Conservation (phyloP, 2,888 invertebrate species). For the Antheraea assamensis region DNA sequence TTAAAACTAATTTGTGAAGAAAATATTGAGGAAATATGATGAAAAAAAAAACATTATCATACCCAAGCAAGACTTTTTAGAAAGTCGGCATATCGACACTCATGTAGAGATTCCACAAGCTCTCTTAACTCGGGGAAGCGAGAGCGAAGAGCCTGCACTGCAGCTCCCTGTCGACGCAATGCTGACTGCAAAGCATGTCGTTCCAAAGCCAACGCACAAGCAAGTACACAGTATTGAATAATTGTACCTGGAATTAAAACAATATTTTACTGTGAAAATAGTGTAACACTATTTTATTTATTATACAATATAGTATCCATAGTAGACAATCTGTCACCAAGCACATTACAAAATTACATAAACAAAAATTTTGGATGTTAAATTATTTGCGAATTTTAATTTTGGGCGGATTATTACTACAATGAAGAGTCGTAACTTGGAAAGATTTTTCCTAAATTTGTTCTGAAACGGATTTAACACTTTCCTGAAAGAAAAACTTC, state of each 20-base stretch:
- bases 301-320: neutral
- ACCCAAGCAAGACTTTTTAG: slow-evolving; percentile 81
- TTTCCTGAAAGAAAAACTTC: too few species aligned
- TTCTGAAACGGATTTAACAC: too few species aligned
- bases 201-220: slow-evolving; percentile 81
- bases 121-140: slow-evolving; percentile 84
- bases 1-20: neutral
- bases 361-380: too few species aligned
- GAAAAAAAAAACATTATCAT: slow-evolving; percentile 19
- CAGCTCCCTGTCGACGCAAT: slow-evolving; percentile 83
- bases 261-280: neutral
- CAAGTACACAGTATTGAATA: slow-evolving; percentile 81
- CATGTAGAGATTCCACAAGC: slow-evolving; percentile 90
- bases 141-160: slow-evolving; percentile 89
- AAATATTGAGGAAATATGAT: neutral
- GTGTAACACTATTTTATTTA: neutral
- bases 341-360: too few species aligned
- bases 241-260: slow-evolving; percentile 78
- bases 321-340: too few species aligned
- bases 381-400: too few species aligned
- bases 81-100: slow-evolving; percentile 97
- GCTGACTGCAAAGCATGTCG: slow-evolving; percentile 80
- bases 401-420: too few species aligned
- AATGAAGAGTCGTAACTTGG: too few species aligned
- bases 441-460: too few species aligned